Conservation (phyloP, 2,888 invertebrate genomes). For the Muscina levida region DNA sequence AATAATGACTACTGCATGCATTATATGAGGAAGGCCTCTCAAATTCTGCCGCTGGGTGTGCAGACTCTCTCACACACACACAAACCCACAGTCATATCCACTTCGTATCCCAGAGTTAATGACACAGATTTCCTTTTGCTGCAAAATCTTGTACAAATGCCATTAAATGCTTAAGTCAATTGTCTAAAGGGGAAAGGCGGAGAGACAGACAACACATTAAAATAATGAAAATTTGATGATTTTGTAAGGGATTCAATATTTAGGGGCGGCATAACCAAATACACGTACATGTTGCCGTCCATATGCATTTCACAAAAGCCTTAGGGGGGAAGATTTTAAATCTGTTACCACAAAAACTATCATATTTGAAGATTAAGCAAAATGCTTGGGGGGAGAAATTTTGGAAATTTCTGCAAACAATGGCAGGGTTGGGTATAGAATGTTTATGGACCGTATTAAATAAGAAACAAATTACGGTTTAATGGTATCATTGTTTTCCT, state of each 20-base stretch:
- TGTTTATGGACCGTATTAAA: neutral
- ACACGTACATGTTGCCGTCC: slow-evolving; percentile 21
- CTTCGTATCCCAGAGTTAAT: slow-evolving; percentile 58
- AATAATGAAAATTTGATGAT: slow-evolving; percentile 22
- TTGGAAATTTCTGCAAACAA: neutral
- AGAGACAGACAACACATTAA: neutral
- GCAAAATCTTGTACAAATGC: slow-evolving; percentile 14
- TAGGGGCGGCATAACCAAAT: slow-evolving; percentile 17
- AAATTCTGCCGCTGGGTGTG: too few relatives aligned
- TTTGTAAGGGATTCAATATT: neutral
- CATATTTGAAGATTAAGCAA: neutral
- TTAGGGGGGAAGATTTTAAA: neutral
- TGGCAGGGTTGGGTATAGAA: neutral
- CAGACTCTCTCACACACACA: slow-evolving; percentile 22
- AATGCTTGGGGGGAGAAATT: slow-evolving; percentile 25
- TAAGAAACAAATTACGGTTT: slow-evolving; percentile 2
- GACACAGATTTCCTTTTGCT: slow-evolving; percentile 57
- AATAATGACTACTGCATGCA: too few relatives aligned
- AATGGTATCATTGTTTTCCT: slow-evolving; percentile 30
- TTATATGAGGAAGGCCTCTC: too few relatives aligned
- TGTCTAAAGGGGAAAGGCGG: neutral
- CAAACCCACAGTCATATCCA: slow-evolving; percentile 5
- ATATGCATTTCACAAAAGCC: slow-evolving; percentile 9
- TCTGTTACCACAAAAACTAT: slow-evolving; percentile 34
- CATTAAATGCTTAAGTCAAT: neutral